Percentiles rank a stretch among this genome's conserved stretches.
Conservation (phyloP, 2,797 vertebrate genomes). For the Adelosebastes latens region DNA sequence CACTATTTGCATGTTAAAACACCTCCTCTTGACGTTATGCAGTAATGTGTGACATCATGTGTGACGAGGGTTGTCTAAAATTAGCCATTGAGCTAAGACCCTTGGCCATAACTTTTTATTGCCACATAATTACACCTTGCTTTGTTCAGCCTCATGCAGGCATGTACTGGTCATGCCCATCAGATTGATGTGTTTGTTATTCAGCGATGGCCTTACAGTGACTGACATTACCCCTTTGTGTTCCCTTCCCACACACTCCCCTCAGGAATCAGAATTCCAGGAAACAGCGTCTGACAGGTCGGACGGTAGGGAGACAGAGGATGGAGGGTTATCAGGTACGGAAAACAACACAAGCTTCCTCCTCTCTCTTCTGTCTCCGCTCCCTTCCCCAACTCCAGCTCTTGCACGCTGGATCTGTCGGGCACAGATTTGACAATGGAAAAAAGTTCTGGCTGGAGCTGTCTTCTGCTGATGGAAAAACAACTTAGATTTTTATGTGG, state of each 20-base stretch:
- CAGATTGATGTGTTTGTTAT: constrained; percentile 72
- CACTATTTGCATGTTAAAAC: neutral
- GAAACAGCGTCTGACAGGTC: constrained; percentile 76
- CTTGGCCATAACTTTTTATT: neutral
- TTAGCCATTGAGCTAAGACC: neutral
- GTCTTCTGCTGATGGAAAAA: constrained; percentile 49
- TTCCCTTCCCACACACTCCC: constrained; percentile 48
- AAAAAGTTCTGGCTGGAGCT: constrained; percentile 35
- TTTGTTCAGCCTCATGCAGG: neutral
- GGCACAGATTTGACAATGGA: constrained; percentile 44
- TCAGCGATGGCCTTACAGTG: constrained; percentile 62
- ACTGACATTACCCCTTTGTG: constrained; percentile 68
- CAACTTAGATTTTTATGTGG: constrained; percentile 35
- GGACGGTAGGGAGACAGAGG: constrained; percentile 71
- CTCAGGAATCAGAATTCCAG: constrained; percentile 79
- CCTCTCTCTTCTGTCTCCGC: constrained; percentile 32
- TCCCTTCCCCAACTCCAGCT: constrained; percentile 23
- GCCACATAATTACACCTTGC: neutral
- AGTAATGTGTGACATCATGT: neutral
- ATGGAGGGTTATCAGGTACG: constrained; percentile 84
- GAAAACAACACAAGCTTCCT: constrained; percentile 69
- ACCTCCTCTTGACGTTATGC: neutral
- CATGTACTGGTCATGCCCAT: neutral
- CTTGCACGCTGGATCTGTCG: constrained; percentile 7
- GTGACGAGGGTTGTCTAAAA: neutral